Conservation (phyloP, 2,888 invertebrate species). For the Mimumesa dahlbomi region DNA sequence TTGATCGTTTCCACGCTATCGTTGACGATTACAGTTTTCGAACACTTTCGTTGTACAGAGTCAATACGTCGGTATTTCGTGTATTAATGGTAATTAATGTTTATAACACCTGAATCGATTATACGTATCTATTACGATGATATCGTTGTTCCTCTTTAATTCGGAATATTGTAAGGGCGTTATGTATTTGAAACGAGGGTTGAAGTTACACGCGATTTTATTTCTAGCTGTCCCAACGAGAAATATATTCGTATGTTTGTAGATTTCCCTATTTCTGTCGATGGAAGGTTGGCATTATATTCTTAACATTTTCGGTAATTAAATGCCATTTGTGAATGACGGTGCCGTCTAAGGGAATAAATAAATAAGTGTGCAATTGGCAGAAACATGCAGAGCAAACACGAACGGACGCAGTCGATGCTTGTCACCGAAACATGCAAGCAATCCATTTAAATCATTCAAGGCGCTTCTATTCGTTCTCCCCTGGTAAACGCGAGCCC, state of each 20-base stretch:
- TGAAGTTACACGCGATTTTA: too few species aligned
- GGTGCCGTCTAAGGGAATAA: constrained; percentile 31
- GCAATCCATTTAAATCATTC: constrained; percentile 52
- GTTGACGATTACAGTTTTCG: constrained; percentile 13
- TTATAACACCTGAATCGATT: not conserved
- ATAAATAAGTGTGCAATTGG: constrained; percentile 32
- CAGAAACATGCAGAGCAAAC: constrained; percentile 18
- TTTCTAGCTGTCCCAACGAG: too few species aligned
- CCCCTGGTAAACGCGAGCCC: constrained; percentile 21
- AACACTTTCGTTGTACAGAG: not conserved
- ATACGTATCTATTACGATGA: too few species aligned
- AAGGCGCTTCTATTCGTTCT: constrained; percentile 36
- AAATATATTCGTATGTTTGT: too few species aligned
- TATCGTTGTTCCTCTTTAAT: too few species aligned
- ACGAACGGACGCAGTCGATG: constrained; percentile 29
- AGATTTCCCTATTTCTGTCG: too few species aligned
- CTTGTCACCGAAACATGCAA: constrained; percentile 36
- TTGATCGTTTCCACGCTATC: constrained; percentile 11
- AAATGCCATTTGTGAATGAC: constrained; percentile 21
- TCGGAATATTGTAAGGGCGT: too few species aligned
- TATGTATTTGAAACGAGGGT: too few species aligned
- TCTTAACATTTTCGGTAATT: too few species aligned
- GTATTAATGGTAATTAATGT: not conserved
- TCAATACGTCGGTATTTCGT: not conserved
- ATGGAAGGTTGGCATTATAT: too few species aligned